Evolutionary conservation across 2,888 invertebrate species (phyloP), one percentile per base, ranked within the genome.

Genomic region (Drosophila formosana): DNA sequence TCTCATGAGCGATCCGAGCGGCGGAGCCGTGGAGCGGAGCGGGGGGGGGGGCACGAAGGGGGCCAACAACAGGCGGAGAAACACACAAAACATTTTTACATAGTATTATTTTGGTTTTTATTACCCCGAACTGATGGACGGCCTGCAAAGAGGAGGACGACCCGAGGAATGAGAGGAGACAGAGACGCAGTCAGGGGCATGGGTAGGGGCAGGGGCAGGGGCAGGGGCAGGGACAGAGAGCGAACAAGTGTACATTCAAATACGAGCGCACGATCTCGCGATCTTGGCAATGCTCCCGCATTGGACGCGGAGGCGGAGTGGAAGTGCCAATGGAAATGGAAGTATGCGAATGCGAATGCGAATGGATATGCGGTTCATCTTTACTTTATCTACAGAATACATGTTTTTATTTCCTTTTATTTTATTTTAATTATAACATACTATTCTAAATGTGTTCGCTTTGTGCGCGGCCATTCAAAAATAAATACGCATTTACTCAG

Each of bases 41-140:
- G 56, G 45, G 39, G 37, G n/a, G 56, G 45, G 39, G 37, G n/a
- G 37, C 18, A 18, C 32, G 32, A 32, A n/a, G 37, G 34, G 37
- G 37, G 1, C 11, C 23, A 23, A 41, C 39, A 13, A 28, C 58
- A 39, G 43, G 25, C 72, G 55, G 72, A 56, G 66, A 75, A 65
- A 68, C 82, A 75, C 76, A 87, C 82, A 82, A 87, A 82, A 75
- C 78, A 78, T 80, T 87, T 85, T 82, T 87, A 87, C 83, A 82
- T 87, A 87, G 83, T 83, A 87, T 83, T 83, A 83, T 83, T 83
- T 87, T 82, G 80, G 75, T 80, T 78, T 83, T 80, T 82, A 82
- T 82, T 80, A 73, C 82, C 58, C 43, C 43, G 57, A 53, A 65
- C 68, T 66, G 77, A 69, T 68, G 60, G 26, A 53, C 56, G 63